Conservation (phyloP, 1,140 invertebrate genomes). For the Limonius californicus region DNA sequence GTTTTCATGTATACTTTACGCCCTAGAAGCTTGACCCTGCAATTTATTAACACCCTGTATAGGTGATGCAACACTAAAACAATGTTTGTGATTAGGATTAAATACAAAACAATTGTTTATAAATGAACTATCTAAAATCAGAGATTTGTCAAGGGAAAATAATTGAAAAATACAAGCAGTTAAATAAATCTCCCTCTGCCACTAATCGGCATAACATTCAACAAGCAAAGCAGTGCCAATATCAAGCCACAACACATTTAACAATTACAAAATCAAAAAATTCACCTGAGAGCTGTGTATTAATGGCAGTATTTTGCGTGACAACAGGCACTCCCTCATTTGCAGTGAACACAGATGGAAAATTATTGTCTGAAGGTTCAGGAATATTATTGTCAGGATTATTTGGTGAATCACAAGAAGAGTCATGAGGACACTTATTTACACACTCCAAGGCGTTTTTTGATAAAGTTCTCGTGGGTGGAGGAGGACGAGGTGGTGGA, state of each 20-base stretch:
- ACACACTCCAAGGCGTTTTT: neutral
- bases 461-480: constrained; percentile 37
- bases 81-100: no score
- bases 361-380: constrained; percentile 18
- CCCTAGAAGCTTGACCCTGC: no score
- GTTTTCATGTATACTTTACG: no score
- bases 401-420: neutral
- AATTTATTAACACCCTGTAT: no score
- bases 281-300: constrained; percentile 9
- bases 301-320: constrained; percentile 33
- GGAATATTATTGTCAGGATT: constrained; percentile 5
- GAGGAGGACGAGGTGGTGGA: constrained; percentile 53
- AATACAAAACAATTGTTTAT: no score
- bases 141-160: no score
- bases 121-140: no score
- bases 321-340: constrained; percentile 43
- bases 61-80: no score
- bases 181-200: no score
- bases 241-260: neutral
- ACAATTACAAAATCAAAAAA: constrained; percentile 7
- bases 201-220: neutral
- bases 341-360: constrained; percentile 35
- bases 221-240: neutral
- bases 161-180: no score
- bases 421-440: neutral